Conservation (phyloP, 2,113 vertebrate species). For the Nycticorax nycticorax region DNA sequence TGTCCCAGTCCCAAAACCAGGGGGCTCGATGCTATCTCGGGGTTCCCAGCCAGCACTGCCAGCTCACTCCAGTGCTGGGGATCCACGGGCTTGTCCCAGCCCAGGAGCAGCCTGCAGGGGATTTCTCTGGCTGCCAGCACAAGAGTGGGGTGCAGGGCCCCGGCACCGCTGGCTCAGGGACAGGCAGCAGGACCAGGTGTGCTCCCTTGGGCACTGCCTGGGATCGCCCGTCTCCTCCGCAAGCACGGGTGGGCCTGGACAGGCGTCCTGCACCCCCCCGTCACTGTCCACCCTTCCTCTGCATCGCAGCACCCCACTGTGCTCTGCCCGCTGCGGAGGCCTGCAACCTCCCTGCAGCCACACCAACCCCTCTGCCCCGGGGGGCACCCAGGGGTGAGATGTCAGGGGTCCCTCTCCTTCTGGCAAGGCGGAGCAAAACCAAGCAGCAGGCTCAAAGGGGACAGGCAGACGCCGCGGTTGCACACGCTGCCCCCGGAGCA, state of each 20-base stretch:
- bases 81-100: not conserved
- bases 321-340: not conserved
- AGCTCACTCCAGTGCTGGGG: not conserved
- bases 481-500: accelerated
- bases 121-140: not conserved
- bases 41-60: not conserved
- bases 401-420: not conserved
- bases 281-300: not conserved
- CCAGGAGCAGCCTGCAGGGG: not conserved
- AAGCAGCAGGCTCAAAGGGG: not conserved
- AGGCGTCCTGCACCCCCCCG: not conserved
- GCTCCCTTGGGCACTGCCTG: not conserved
- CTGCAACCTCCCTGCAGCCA: not conserved
- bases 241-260: not conserved
- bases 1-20: not conserved
- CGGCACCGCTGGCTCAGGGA: not conserved
- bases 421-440: accelerated
- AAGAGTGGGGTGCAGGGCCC: not conserved
- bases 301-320: not conserved
- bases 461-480: accelerated
- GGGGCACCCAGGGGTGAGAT: not conserved
- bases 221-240: accelerated
- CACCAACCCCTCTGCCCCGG: not conserved
- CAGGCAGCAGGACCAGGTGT: not conserved
- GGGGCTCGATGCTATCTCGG: accelerated